Percentiles rank a stretch among this genome's conserved stretches.
Conservation (phyloP, 2,888 invertebrate species). For the Hirudinaria manillensis region DNA sequence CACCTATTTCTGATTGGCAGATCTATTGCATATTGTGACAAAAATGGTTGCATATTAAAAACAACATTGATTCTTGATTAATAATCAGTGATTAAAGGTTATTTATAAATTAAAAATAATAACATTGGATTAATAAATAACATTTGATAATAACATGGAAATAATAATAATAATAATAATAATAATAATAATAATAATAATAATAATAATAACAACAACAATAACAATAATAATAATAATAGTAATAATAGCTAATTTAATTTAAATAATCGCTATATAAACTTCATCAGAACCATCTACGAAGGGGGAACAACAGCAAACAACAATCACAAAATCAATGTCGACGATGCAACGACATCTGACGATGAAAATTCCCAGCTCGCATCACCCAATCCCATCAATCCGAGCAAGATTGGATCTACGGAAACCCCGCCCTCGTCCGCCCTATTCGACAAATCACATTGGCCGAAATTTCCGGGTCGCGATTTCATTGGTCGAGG, state of each 20-base stretch:
- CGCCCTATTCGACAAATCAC: not conserved
- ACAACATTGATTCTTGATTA: too few species aligned
- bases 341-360: not conserved
- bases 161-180: too few species aligned
- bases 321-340: not conserved
- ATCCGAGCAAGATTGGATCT: not conserved
- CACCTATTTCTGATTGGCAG: too few species aligned
- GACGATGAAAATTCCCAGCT: not conserved
- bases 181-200: too few species aligned
- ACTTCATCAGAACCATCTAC: too few species aligned
- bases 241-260: not conserved
- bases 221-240: slow-evolving; percentile 2
- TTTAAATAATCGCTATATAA: too few species aligned
- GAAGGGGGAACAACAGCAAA: not conserved
- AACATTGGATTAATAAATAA: too few species aligned
- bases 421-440: not conserved
- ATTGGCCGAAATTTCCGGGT: slow-evolving; percentile 2
- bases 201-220: not conserved
- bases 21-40: too few species aligned
- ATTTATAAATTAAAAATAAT: too few species aligned
- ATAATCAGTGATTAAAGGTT: too few species aligned
- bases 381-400: not conserved
- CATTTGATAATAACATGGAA: too few species aligned
- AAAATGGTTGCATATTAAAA: too few species aligned
- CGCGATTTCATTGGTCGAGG: not conserved